Evolutionary conservation across 2,113 vertebrate species (phyloP).

Genomic region (Desmodus rotundus): DNA sequence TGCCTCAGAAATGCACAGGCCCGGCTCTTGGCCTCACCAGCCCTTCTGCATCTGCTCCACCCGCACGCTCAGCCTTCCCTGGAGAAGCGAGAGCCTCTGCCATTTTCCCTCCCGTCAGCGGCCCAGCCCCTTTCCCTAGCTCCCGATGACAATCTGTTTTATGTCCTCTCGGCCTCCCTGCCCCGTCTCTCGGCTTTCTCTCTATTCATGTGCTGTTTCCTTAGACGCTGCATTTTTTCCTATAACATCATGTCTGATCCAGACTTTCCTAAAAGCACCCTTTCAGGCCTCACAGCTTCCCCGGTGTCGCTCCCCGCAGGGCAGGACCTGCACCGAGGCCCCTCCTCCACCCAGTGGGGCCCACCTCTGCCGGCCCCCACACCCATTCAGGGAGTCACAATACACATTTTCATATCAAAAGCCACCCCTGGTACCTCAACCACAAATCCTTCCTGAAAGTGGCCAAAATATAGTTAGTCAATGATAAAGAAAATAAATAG

Average conservation of each 20-base stretch:
- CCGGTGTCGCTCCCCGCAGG: background rate
- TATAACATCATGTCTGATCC: constrained; percentile 69
- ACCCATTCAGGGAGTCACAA: constrained; percentile 9
- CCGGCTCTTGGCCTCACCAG: background rate
- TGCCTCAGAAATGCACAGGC: background rate
- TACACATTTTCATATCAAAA: constrained; percentile 55
- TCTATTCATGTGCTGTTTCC: background rate
- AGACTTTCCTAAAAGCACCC: constrained; percentile 61
- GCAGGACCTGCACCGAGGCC: background rate
- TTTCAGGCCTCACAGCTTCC: constrained; percentile 14
- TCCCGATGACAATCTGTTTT: background rate
- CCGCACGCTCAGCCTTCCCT: rapidly evolving
- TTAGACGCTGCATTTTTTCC: constrained; percentile 52
- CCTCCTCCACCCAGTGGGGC: background rate
- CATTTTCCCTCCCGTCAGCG: background rate
- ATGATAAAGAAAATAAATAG: background rate
- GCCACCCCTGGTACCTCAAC: background rate
- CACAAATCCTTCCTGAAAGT: constrained; percentile 9
- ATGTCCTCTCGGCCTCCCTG: constrained; percentile 21
- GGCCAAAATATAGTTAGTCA: background rate
- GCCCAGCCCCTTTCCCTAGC: background rate
- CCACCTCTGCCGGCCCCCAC: background rate
- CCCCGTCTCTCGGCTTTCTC: constrained; percentile 9
- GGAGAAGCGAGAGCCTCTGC: background rate
- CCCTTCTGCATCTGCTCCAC: background rate